A percentile compares a stretch with the other conserved stretches of the same genome.
Conservation (phyloP, 2,797 vertebrate species). For the Xenops minutus region DNA sequence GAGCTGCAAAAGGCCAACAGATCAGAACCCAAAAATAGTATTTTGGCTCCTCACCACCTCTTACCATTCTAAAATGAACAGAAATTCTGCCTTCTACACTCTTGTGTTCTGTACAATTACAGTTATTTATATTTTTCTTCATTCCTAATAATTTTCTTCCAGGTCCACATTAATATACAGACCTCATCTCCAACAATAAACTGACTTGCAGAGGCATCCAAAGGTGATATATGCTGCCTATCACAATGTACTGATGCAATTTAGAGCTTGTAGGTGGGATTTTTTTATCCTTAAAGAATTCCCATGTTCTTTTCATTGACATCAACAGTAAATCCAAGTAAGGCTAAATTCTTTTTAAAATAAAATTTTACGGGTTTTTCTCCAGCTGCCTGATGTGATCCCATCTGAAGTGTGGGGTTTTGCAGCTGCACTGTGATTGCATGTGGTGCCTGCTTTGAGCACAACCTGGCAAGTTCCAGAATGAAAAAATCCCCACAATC, state of each 20-base stretch:
- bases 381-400: fast-evolving
- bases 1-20: not conserved
- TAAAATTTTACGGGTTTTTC: not conserved
- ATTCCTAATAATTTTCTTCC: not conserved
- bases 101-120: fast-evolving
- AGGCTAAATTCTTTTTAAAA: not conserved
- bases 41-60: not conserved
- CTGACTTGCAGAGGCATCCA: not conserved
- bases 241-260: not conserved
- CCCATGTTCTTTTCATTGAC: not conserved
- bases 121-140: not conserved
- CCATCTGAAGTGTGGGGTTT: not conserved
- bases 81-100: not conserved
- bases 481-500: not conserved
- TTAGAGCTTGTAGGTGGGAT: not conserved
- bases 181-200: not conserved
- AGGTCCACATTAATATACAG: not conserved
- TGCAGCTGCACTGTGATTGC: not conserved
- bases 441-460: not conserved
- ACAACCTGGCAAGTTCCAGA: not conserved
- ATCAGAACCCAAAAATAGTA: not conserved
- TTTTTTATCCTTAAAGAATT: not conserved
- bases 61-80: not conserved
- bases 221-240: not conserved
- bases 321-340: not conserved